Evolutionary conservation across 2,113 vertebrate genomes (phyloP).

Genomic region (Crotalus helleri): DNA sequence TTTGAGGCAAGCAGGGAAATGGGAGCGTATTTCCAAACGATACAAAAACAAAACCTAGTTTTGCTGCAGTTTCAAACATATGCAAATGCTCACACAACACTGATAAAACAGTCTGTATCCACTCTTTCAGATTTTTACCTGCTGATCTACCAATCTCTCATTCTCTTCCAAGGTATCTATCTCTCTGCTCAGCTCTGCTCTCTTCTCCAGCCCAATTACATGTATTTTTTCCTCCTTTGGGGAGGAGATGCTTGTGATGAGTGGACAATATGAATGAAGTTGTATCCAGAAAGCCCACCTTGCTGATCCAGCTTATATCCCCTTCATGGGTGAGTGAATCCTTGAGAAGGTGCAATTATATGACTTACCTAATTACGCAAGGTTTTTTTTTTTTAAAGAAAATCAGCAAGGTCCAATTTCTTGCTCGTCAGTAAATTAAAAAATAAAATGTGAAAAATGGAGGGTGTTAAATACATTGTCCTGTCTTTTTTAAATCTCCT

Average conservation of each 20-base stretch:
- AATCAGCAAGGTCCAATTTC: background rate
- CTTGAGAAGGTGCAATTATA: background rate
- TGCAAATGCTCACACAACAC: background rate
- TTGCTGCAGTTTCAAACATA: background rate
- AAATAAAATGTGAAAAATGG: background rate
- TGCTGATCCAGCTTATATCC: background rate
- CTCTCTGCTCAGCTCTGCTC: background rate
- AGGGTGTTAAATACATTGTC: background rate
- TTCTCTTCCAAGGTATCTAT: background rate
- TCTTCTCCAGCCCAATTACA: background rate
- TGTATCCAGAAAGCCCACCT: background rate
- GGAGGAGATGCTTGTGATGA: background rate
- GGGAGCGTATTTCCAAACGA: background rate
- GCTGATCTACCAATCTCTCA: background rate
- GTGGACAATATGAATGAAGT: background rate
- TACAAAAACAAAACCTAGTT: background rate
- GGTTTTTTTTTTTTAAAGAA: background rate
- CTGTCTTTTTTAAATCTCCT: background rate
- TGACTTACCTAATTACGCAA: background rate
- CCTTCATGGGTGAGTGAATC: background rate
- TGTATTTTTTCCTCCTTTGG: background rate
- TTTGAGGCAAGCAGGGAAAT: background rate
- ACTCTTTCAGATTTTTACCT: background rate
- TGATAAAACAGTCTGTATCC: background rate
- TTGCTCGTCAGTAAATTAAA: background rate